phyloP scores from a whole-genome alignment of 2,113 vertebrate species.

The Monarcha castaneiventris region DNA sequence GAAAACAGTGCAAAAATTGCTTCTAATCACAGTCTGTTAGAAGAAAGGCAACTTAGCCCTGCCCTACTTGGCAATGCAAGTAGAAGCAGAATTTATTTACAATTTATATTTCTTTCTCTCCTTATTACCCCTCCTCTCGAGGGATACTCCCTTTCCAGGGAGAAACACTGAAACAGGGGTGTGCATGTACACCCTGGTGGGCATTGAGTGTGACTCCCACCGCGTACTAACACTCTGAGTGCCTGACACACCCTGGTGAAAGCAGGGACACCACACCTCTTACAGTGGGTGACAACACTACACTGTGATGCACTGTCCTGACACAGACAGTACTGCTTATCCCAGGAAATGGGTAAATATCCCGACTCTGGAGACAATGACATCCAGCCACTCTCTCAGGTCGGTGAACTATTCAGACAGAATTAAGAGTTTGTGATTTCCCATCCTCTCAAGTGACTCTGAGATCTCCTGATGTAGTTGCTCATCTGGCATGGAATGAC shows the following conservation, averaged over 20 bases:
- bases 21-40: neutral
- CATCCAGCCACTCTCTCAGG: neutral
- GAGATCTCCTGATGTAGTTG: neutral
- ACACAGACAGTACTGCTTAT: neutral
- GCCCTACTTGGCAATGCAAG: neutral
- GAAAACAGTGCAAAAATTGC: neutral
- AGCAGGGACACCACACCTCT: neutral
- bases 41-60: neutral
- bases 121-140: neutral
- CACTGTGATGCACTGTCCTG: neutral
- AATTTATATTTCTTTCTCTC: neutral
- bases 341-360: neutral
- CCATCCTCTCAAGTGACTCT: neutral
- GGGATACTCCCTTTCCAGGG: neutral
- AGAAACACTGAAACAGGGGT: neutral
- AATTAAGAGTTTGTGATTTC: neutral
- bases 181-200: fast-evolving
- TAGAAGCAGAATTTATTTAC: neutral
- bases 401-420: neutral
- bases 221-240: fast-evolving
- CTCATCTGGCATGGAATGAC: neutral
- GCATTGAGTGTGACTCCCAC: no score
- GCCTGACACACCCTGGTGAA: neutral
- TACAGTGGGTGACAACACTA: fast-evolving
- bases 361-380: neutral